Base-by-base conservation (phyloP, 2,113 vertebrate genomes). In the Apodemus sylvaticus region DNA sequence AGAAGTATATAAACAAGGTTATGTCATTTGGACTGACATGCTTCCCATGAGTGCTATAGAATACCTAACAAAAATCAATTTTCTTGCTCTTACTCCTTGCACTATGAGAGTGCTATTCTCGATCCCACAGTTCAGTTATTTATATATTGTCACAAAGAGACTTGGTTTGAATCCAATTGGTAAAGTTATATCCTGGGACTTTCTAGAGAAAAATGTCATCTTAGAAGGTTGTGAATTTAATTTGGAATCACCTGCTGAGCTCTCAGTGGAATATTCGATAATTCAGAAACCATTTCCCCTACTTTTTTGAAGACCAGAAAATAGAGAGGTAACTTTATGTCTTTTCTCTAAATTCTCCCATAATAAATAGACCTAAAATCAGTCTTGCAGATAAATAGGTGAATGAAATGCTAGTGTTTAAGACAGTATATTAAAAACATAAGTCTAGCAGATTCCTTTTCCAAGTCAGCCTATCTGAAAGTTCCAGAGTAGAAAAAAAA, bases 191-290 rank as follows among this genome's bases (percentile, higher is more conserved):
- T 55, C 6, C 87, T 86, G 83, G 4, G 24, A 39, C 93, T 96
- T 97, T 94, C 82, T 90, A 77, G 82, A 71, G 86, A 95, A 83
- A n/a, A 92, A 76, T 89, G 22, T 82, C 95, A 94, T 97, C 9
- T 66, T 17, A 93, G 34, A 79, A 16, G 88, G 78, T 60, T 86
- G 1, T 53, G 3, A 83, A 96, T 94, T 90, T 91, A 5, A 5
- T 98, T 95, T 95, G 94, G 7, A 85, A 48, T 83, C 3, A 89
- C 93, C 74, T 96, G 93, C 94, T 94, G 93, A 95, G 94, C 81
- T 95, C 95, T 97, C 86, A 60, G 87, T 42, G 78, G 77, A 42
- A 31, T 94, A 73, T 95, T 93, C 6, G 1, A 58, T 96, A 78
- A 95, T 78, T 97, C 19, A 96, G 93, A 98, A 96, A 34, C 14